Base-by-base conservation (phyloP, 2,888 invertebrate genomes). In the Pristionchus maxplancki region DNA sequence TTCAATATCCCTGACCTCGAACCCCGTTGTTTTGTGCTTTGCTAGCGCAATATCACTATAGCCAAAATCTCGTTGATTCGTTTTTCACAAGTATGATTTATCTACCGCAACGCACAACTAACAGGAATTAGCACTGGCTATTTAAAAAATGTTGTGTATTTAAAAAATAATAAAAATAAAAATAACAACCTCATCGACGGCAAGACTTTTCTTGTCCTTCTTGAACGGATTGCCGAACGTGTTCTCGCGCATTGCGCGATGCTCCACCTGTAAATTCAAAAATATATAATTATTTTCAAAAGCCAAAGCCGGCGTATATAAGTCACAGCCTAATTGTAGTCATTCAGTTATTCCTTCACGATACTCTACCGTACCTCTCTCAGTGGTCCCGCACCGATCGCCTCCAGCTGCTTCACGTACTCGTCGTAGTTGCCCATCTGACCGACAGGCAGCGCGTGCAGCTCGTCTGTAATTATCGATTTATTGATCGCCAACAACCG, bases 361-460 rank as follows among this genome's bases (percentile, higher is more conserved):
- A 11, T 44, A 20, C 58, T 53, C 31, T 31, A 48, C 48, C 71
- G 86, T 53, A 88, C 88, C 88, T 88, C 88, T 37, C 93, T 88
- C 87, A 92, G 48, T 15, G 93, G 93, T 1, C 89, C 92, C 44
- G 50, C 50, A 31, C 93, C 93, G 24, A 91, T 89, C n/a, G 87
- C 90, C 28, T 89, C 88, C 84, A 97, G 97, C 88, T 97, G 96
- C 95, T 98, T 98, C 90, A 99, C 96, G 95, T 99, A 98, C 95
- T 99, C 98, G 95, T 99, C 98, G 95, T 99, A 99, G 96, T 99
- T 99, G 93, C 99, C 99, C 99, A 99, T 99, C 95, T 98, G 98
- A 34, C 97, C 97, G 34, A 99, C 97, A 9, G 99, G 98, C 96
- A 98, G 96, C 89, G 97, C 97, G 95, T 99, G 99, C 15, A 97